Conservation (phyloP, 2,888 invertebrate species). For the Aquatica leii region DNA sequence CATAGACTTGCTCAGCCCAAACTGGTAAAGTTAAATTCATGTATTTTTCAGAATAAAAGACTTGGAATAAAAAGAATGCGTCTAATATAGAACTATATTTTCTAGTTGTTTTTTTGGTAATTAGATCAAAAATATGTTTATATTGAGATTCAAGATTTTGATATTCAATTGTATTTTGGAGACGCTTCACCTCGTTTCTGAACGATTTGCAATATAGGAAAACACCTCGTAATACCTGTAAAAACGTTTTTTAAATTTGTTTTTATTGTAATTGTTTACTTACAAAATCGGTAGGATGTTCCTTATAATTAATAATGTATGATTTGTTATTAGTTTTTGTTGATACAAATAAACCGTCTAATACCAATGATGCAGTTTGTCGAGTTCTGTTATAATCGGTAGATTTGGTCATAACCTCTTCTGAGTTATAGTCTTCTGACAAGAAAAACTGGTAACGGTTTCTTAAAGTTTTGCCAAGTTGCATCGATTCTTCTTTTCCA, state of each 20-base stretch:
- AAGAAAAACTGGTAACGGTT: constrained; percentile 58
- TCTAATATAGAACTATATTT: constrained; percentile 47
- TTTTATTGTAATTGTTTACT: constrained; percentile 45
- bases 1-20: constrained; percentile 58
- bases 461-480: constrained; percentile 58
- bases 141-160: neutral
- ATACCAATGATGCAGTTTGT: constrained; percentile 74
- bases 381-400: constrained; percentile 78
- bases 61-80: constrained; percentile 54
- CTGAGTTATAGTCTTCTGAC: constrained; percentile 56
- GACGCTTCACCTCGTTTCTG: neutral
- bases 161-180: neutral
- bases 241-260: neutral
- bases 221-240: neutral
- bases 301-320: constrained; percentile 65
- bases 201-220: neutral
- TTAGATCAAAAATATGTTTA: neutral
- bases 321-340: constrained; percentile 61
- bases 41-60: constrained; percentile 53
- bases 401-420: constrained; percentile 65
- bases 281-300: constrained; percentile 63
- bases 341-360: constrained; percentile 76
- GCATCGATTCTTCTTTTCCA: constrained; percentile 58
- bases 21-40: constrained; percentile 59
- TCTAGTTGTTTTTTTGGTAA: constrained; percentile 41